These are phyloP conservation scores for Hyperoplus lanceolatus DNA, from an alignment of 2,797 vertebrate genomes.

Conservation along the genomic window DNA sequence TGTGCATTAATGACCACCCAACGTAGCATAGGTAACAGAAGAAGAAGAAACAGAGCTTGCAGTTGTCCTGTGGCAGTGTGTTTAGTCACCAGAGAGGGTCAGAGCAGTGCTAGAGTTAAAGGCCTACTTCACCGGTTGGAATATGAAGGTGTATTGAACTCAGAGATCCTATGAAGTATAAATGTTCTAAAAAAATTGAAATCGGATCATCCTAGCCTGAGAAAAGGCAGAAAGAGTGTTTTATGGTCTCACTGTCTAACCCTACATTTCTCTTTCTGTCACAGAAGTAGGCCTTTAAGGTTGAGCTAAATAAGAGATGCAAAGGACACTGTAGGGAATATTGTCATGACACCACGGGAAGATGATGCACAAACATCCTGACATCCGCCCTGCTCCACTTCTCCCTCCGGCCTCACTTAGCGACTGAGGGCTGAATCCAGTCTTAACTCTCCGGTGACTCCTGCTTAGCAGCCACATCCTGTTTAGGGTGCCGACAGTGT, in stretches of 20 bases:
- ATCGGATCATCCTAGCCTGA: no score
- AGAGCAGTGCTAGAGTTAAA: not conserved
- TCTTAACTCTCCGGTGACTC: conserved; percentile 66
- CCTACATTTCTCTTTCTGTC: no score
- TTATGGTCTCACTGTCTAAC: no score
- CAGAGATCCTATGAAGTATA: no score
- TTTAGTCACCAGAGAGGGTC: conserved; percentile 33
- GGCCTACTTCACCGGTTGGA: no score
- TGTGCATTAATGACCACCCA: not conserved
- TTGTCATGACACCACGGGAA: conserved; percentile 69
- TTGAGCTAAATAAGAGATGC: conserved; percentile 26
- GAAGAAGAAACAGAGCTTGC: not conserved
- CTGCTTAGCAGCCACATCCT: conserved; percentile 80
- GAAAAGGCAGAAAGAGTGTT: no score
- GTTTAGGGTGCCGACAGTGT: conserved; percentile 75
- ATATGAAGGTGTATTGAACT: no score
- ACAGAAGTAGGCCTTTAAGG: no score
- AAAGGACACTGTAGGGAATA: conserved; percentile 63
- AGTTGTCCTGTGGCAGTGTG: conserved; percentile 12
- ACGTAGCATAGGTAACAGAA: no score
- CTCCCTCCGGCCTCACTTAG: conserved; percentile 71
- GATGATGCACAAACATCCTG: conserved; percentile 76
- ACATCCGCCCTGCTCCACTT: conserved; percentile 48
- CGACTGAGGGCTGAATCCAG: conserved; percentile 54
- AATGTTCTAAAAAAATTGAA: no score